Conservation (phyloP, 2,888 invertebrate species). For the Alitta virens region DNA sequence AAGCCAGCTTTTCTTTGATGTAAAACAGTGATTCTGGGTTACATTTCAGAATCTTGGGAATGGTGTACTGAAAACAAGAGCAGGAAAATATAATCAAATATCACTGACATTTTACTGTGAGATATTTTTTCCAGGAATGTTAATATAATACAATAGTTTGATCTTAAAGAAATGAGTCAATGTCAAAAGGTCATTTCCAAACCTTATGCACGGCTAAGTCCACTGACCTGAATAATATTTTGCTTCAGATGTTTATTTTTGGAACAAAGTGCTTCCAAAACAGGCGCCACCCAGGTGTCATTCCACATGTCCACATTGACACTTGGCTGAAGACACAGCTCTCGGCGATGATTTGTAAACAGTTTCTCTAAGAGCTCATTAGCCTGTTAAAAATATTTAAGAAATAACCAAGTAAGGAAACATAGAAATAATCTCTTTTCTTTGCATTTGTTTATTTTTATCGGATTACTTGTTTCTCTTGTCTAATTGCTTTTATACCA, state of each 20-base stretch:
- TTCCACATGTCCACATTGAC: conserved; percentile 58
- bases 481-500: too few relatives aligned
- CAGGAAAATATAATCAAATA: too few relatives aligned
- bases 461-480: too few relatives aligned
- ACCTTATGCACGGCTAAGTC: background rate
- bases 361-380: conserved; percentile 63
- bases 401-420: too few relatives aligned
- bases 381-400: conserved; percentile 53
- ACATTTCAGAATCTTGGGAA: conserved; percentile 43
- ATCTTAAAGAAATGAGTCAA: too few relatives aligned
- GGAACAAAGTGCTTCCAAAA: conserved; percentile 42
- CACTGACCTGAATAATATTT: conserved; percentile 43
- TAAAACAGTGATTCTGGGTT: conserved; percentile 34
- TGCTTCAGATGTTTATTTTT: conserved; percentile 36
- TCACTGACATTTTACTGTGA: too few relatives aligned
- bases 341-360: conserved; percentile 58
- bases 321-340: conserved; percentile 40
- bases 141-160: too few relatives aligned
- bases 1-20: conserved; percentile 32
- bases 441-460: too few relatives aligned
- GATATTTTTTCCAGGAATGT: too few relatives aligned
- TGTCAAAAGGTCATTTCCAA: background rate
- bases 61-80: conserved; percentile 41
- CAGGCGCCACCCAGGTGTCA: conserved; percentile 60
- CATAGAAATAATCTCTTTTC: too few relatives aligned